phyloP scores from a whole-genome alignment of 2,797 vertebrate species.

The Muraenolepis orangiensis region DNA sequence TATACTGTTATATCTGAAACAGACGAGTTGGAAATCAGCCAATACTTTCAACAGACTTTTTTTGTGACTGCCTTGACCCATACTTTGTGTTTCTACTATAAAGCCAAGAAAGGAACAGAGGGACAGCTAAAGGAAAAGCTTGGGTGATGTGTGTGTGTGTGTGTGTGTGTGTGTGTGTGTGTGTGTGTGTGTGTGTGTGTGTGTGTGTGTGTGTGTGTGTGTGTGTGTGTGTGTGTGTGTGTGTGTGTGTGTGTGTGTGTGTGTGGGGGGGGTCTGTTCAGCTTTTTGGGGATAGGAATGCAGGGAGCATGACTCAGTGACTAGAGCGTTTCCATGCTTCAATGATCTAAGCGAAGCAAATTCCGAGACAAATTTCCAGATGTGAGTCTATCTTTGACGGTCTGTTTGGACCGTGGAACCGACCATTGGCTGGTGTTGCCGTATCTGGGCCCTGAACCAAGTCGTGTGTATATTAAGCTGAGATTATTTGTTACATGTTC shows the following conservation, averaged over 20 bases:
- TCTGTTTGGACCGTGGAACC: constrained; percentile 1
- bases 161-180: constrained; percentile 7
- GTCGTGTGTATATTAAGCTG: not conserved
- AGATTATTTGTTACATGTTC: not conserved
- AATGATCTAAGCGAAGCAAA: constrained; percentile 24
- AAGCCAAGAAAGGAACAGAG: not conserved
- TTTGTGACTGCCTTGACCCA: not conserved
- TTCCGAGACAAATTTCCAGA: constrained; percentile 33
- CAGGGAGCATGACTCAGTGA: constrained; percentile 30
- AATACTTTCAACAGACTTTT: not conserved
- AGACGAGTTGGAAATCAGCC: not conserved
- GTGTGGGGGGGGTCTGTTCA: constrained; percentile 3
- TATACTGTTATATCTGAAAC: too few species aligned
- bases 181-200: constrained; percentile 1
- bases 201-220: constrained; percentile 8
- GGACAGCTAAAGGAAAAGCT: too few species aligned
- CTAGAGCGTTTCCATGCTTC: constrained; percentile 32
- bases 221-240: constrained; percentile 15
- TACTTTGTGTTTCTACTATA: constrained; percentile 18
- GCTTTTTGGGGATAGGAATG: constrained; percentile 30
- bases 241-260: not conserved
- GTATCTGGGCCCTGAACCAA: not conserved
- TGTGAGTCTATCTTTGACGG: constrained; percentile 26
- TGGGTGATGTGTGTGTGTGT: constrained; percentile 7
- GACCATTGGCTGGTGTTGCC: not conserved